phyloP scores from a whole-genome alignment of 1,140 invertebrate species.

The Eupeodes corollae region DNA sequence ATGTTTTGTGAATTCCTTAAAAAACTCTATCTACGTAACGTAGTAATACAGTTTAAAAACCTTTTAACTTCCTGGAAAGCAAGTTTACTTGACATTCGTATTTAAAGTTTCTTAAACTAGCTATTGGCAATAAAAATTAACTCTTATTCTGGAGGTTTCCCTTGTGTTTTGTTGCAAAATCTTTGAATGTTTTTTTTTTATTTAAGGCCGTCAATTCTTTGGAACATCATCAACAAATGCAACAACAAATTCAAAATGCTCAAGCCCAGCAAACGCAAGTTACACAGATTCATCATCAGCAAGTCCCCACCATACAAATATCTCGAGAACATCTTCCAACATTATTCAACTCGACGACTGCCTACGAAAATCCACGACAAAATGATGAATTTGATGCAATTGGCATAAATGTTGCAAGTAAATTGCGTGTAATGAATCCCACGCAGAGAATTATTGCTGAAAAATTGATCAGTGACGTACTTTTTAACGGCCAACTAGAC shows the following conservation, averaged over 20 bases:
- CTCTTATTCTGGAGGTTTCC: too few relatives aligned
- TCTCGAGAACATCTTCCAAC: conserved; percentile 31
- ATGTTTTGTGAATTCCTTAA: too few relatives aligned
- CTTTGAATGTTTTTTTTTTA: neutral
- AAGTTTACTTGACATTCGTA: too few relatives aligned
- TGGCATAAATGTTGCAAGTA: conserved; percentile 37
- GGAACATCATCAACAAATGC: conserved; percentile 31
- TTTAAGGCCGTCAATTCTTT: conserved; percentile 28
- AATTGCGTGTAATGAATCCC: conserved; percentile 33
- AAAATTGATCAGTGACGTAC: conserved; percentile 37
- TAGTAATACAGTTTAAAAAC: too few relatives aligned
- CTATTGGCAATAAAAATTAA: too few relatives aligned
- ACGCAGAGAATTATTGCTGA: conserved; percentile 37
- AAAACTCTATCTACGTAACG: too few relatives aligned
- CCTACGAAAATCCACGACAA: conserved; percentile 12
- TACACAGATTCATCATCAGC: conserved; percentile 16
- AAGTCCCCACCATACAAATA: conserved; percentile 31
- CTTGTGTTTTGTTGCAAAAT: too few relatives aligned
- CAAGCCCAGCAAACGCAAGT: conserved; percentile 12
- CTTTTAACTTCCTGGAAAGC: too few relatives aligned
- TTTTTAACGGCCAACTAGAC: conserved; percentile 38
- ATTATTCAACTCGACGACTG: conserved; percentile 18
- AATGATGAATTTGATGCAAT: conserved; percentile 36
- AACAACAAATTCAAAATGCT: conserved; percentile 23
- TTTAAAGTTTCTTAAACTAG: too few relatives aligned